Percentiles rank a stretch among this genome's conserved stretches.
Conservation (phyloP, 1,140 invertebrate species). For the Euura saliciscinereae region DNA sequence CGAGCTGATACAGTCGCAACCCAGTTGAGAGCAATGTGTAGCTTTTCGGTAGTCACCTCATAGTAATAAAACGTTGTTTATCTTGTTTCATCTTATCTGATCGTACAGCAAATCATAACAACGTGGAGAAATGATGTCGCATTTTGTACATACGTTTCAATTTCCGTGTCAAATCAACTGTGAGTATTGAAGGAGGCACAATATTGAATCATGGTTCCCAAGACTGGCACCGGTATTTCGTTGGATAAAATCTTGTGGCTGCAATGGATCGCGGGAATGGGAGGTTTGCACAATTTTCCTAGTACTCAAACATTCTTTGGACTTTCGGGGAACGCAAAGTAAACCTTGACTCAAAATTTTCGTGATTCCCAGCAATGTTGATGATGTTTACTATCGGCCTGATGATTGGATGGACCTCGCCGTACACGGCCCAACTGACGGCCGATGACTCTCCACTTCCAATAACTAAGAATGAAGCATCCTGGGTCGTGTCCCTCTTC, state of each 20-base stretch:
- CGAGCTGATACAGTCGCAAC: too few relatives aligned
- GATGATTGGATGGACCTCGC: constrained; percentile 64
- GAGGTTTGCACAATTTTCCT: not conserved
- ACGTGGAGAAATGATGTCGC: not conserved
- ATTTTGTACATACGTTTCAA: not conserved
- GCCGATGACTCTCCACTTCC: constrained; percentile 55
- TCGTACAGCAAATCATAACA: not conserved
- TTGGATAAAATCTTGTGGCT: not conserved
- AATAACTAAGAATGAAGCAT: constrained; percentile 64
- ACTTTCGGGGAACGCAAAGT: not conserved
- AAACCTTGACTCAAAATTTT: not conserved
- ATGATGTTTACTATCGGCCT: constrained; percentile 48
- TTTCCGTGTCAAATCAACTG: not conserved
- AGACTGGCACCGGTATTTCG: not conserved
- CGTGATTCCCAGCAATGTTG: constrained; percentile 45
- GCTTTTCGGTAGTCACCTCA: too few relatives aligned
- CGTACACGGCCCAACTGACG: constrained; percentile 61
- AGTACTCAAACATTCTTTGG: not conserved
- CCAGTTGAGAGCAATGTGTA: too few relatives aligned
- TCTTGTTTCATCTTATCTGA: not conserved
- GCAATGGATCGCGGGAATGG: not conserved
- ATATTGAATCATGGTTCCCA: not conserved
- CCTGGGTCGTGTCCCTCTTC: constrained; percentile 68
- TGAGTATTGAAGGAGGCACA: not conserved
- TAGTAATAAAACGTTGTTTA: too few relatives aligned